phyloP scores from a whole-genome alignment of 92 coral and sea anemone genomes.

The Epizoanthus fatuus region DNA sequence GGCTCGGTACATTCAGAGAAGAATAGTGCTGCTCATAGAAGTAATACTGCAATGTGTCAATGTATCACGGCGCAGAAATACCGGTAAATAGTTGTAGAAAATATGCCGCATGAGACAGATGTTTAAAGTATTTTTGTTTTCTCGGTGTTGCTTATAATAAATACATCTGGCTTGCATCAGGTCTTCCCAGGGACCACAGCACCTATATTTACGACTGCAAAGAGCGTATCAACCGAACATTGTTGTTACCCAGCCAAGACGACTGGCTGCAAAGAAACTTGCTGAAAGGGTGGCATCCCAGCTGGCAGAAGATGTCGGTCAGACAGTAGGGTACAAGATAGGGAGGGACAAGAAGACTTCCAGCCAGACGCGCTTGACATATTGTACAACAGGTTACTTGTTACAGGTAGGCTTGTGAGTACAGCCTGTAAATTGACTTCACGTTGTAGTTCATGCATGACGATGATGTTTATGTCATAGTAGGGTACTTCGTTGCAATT shows the following conservation, averaged over 20 bases:
- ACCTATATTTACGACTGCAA: neutral
- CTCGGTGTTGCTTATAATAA: too few species aligned
- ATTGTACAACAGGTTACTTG: conserved; percentile 44
- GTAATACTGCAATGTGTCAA: too few species aligned
- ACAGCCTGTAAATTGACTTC: neutral
- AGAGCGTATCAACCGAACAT: conserved; percentile 6
- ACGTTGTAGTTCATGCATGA: neutral
- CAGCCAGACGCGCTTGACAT: conserved; percentile 17
- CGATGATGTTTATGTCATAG: too few species aligned
- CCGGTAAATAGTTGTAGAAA: too few species aligned
- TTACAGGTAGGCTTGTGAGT: conserved; percentile 19
- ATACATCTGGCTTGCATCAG: neutral
- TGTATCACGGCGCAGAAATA: too few species aligned
- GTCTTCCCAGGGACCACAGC: neutral
- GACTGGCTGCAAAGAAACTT: conserved; percentile 39
- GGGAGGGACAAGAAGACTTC: conserved; percentile 5
- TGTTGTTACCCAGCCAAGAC: conserved; percentile 48
- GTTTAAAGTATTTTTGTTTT: too few species aligned
- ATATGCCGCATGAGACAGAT: too few species aligned
- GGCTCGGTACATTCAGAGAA: too few species aligned
- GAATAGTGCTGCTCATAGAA: too few species aligned
- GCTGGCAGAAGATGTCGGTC: neutral
- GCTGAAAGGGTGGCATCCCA: conserved; percentile 49
- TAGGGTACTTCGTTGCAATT: too few species aligned
- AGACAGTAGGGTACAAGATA: conserved; percentile 41